Percentiles rank a stretch among this genome's conserved stretches.
phyloP scores from a whole-genome alignment of 2,113 vertebrate species.

The Clarias magur region DNA sequence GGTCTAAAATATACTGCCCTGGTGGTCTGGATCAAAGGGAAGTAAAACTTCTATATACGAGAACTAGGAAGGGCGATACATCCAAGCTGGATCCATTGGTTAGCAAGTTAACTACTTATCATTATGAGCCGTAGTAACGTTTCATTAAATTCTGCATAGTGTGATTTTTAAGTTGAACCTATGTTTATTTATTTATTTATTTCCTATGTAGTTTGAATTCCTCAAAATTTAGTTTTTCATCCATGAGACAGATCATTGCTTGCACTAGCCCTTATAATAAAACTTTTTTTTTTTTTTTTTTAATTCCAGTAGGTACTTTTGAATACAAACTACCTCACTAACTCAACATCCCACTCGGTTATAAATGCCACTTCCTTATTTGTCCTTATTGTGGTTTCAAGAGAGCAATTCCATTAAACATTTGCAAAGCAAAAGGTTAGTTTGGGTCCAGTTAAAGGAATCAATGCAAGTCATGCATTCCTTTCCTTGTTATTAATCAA shows the following conservation, averaged over 20 bases:
- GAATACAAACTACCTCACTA: neutral
- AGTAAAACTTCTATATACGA: neutral
- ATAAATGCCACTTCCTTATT: slow-evolving; percentile 10
- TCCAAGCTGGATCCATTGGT: slow-evolving; percentile 13
- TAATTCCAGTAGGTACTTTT: neutral
- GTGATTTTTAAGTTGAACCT: neutral
- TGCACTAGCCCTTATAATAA: neutral
- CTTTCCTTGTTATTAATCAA: slow-evolving; percentile 24
- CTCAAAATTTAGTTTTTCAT: neutral
- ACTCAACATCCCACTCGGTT: slow-evolving; percentile 6
- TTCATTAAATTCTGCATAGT: neutral
- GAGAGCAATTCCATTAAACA: neutral
- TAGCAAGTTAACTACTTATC: neutral
- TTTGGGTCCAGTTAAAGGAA: slow-evolving; percentile 15
- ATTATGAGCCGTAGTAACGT: neutral
- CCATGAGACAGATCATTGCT: neutral
- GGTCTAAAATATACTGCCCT: neutral
- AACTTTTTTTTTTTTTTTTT: neutral
- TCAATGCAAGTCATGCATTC: slow-evolving; percentile 15
- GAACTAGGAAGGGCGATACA: slow-evolving; percentile 5
- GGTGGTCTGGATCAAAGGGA: neutral
- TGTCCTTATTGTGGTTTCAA: slow-evolving; percentile 2
- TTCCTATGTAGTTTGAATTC: neutral
- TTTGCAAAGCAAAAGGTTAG: slow-evolving; percentile 1
- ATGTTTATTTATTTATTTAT: neutral